These are phyloP conservation scores for Aromia moschata DNA, from an alignment of 2,888 invertebrate genomes.

Conservation along the genomic window DNA sequence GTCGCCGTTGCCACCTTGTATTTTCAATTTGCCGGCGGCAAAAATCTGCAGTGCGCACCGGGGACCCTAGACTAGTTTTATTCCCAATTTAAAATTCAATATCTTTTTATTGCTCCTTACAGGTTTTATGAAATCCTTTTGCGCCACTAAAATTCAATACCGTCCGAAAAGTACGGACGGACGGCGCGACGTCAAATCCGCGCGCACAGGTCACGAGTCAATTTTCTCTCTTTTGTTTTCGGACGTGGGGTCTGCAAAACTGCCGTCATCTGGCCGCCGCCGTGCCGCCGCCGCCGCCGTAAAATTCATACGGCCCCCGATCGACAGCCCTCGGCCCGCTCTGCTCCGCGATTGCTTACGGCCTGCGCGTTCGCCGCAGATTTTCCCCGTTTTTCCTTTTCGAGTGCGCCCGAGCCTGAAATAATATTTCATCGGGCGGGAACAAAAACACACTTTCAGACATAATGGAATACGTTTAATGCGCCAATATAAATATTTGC, in stretches of 20 bases:
- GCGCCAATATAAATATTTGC: conserved; percentile 33
- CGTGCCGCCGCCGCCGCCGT: too few relatives aligned
- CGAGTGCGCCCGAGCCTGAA: conserved; percentile 23
- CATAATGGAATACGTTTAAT: conserved; percentile 35
- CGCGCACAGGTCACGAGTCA: conserved; percentile 32
- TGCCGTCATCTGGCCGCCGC: conserved; percentile 31
- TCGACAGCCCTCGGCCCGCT: conserved; percentile 7
- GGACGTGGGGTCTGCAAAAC: conserved; percentile 33
- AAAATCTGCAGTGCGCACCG: conserved; percentile 1
- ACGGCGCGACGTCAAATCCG: conserved; percentile 30
- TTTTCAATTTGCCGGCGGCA: conserved; percentile 4
- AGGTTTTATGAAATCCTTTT: conserved; percentile 38
- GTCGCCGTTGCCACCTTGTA: background rate
- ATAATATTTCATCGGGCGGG: conserved; percentile 35
- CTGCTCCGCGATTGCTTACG: conserved; percentile 11
- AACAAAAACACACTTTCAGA: conserved; percentile 36
- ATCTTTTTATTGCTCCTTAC: conserved; percentile 38
- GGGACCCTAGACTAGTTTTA: conserved; percentile 26
- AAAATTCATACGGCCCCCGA: conserved; percentile 31
- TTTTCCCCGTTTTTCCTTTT: conserved; percentile 26
- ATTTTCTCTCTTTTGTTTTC: conserved; percentile 32
- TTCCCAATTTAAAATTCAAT: conserved; percentile 42
- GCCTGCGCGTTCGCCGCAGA: conserved; percentile 21
- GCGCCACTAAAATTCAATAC: conserved; percentile 36
- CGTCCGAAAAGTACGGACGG: conserved; percentile 35